Conservation (phyloP, 2,797 vertebrate species). For the Enoplosus armatus region DNA sequence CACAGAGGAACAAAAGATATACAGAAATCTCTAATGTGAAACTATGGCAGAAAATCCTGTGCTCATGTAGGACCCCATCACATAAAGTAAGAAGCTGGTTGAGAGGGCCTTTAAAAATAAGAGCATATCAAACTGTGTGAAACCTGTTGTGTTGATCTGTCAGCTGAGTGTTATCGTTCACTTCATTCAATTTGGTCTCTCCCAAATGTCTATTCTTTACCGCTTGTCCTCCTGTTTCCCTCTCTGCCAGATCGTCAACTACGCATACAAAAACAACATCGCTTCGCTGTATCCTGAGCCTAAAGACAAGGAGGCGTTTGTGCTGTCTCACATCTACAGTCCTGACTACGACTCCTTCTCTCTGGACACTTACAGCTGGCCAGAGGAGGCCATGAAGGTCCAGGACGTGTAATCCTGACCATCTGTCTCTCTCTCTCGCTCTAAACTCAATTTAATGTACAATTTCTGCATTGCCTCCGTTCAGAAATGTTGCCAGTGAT, state of each 20-base stretch:
- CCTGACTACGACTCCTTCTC: constrained; percentile 95
- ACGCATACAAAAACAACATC: constrained; percentile 92
- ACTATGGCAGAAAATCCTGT: neutral
- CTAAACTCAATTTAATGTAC: neutral
- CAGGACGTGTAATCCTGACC: constrained; percentile 87
- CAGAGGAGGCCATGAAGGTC: constrained; percentile 89
- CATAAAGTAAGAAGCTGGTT: neutral
- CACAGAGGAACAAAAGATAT: neutral
- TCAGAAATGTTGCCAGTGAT: constrained; percentile 21
- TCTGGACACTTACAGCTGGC: constrained; percentile 94
- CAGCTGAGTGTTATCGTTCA: neutral
- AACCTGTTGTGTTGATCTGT: neutral
- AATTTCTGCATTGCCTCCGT: constrained; percentile 26
- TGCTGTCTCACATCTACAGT: constrained; percentile 92
- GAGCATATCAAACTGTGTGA: neutral
- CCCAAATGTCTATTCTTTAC: neutral
- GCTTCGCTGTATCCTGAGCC: constrained; percentile 96
- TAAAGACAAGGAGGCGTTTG: constrained; percentile 96
- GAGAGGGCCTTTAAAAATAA: neutral
- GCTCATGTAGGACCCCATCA: neutral
- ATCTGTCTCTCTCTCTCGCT: neutral
- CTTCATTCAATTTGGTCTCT: no score
- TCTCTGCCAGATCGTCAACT: constrained; percentile 89
- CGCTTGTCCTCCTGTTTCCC: neutral
- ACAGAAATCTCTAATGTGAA: neutral